These are phyloP conservation scores for Bergia puertoricense DNA, from an alignment of 92 coral and sea anemone genomes.

Conservation along the genomic window DNA sequence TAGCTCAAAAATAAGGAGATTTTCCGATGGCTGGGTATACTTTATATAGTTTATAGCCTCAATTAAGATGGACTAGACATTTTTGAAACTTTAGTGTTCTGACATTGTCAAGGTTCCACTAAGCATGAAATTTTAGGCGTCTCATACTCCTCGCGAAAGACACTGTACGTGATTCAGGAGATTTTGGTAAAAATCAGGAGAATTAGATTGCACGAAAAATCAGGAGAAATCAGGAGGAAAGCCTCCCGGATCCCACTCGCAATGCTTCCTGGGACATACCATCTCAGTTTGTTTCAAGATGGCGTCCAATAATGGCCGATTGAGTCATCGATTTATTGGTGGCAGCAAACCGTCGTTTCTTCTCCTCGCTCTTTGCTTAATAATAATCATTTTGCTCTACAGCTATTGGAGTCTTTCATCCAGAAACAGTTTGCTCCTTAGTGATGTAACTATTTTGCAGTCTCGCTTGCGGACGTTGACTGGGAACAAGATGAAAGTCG, in stretches of 20 bases:
- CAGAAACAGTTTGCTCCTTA: slow-evolving; percentile 69
- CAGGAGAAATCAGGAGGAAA: too few relatives aligned
- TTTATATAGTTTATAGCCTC: too few relatives aligned
- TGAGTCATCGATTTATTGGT: slow-evolving; percentile 53
- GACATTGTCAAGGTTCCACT: too few relatives aligned
- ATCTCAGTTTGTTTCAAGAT: slow-evolving; percentile 33
- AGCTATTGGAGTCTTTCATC: slow-evolving; percentile 94
- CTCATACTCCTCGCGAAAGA: too few relatives aligned
- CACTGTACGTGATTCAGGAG: too few relatives aligned
- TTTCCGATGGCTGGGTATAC: too few relatives aligned
- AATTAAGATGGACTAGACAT: too few relatives aligned
- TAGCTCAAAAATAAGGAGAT: too few relatives aligned
- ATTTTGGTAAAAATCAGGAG: too few relatives aligned
- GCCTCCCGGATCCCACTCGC: background rate
- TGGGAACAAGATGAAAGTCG: slow-evolving; percentile 54
- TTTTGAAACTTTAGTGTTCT: too few relatives aligned
- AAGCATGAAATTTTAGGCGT: too few relatives aligned
- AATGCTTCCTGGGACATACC: slow-evolving; percentile 40
- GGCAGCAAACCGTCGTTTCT: slow-evolving; percentile 64
- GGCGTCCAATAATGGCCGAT: slow-evolving; percentile 66
- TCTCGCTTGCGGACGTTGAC: slow-evolving; percentile 68
- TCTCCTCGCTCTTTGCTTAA: slow-evolving; percentile 66
- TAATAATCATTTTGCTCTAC: slow-evolving; percentile 68
- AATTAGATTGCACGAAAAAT: too few relatives aligned
- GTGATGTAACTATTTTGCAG: slow-evolving; percentile 71